Evolutionary conservation across 1,140 invertebrate genomes (phyloP).

Genomic region (Theocolax elegans): DNA sequence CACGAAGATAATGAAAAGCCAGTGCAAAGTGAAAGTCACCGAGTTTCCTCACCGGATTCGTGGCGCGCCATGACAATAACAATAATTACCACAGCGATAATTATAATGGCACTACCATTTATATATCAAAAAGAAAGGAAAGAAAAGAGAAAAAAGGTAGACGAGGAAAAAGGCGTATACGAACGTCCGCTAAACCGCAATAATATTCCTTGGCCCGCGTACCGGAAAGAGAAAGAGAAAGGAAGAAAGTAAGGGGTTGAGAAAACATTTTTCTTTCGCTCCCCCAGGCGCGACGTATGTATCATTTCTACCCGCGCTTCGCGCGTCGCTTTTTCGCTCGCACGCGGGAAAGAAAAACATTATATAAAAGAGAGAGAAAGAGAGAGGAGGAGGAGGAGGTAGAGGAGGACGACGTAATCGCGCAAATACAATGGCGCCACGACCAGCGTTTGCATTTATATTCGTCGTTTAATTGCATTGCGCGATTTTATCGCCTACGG

Average conservation of each 20-base stretch:
- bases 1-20: constrained; percentile 11
- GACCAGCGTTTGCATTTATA: not conserved
- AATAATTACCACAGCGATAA: constrained; percentile 9
- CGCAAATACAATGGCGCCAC: not conserved
- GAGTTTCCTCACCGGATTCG: not conserved
- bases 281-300: not conserved
- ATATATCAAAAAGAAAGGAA: not conserved
- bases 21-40: not conserved
- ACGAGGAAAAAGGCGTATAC: not conserved
- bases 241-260: not conserved
- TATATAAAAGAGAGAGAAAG: too few relatives aligned
- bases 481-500: not conserved
- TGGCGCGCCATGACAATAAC: not conserved
- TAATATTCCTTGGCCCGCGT: not conserved
- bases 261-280: constrained; percentile 17
- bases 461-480: not conserved
- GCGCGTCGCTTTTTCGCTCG: not conserved
- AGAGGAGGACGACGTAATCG: not conserved
- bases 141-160: not conserved
- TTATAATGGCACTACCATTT: not conserved
- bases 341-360: constrained; percentile 9
- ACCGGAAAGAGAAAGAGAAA: not conserved
- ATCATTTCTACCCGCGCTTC: not conserved
- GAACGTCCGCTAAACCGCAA: not conserved
- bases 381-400: too few relatives aligned